These are phyloP conservation scores for Chascanopsetta lugubris DNA, from an alignment of 2,113 vertebrate species.

Conservation along the genomic window DNA sequence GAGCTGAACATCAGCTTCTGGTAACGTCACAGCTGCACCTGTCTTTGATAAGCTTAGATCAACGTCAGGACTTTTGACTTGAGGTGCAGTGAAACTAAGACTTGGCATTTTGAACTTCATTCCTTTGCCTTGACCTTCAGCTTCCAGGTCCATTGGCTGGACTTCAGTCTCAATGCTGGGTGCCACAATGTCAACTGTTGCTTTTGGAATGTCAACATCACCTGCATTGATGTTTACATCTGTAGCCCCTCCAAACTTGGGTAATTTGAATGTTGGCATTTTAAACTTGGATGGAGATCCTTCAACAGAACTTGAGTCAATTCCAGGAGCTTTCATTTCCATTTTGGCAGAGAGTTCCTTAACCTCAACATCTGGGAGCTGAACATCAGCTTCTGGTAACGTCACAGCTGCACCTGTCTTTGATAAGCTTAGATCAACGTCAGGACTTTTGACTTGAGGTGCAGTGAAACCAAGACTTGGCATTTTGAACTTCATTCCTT, in stretches of 20 bases:
- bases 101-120: slow-evolving; percentile 54
- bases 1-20: slow-evolving; percentile 12
- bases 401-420: slow-evolving; percentile 30
- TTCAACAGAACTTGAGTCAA: slow-evolving; percentile 14
- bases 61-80: slow-evolving; percentile 1
- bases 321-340: slow-evolving; percentile 12
- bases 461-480: slow-evolving; percentile 37
- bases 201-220: neutral
- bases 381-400: slow-evolving; percentile 25
- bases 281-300: slow-evolving; percentile 55
- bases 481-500: slow-evolving; percentile 54
- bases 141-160: slow-evolving; percentile 8
- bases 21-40: neutral
- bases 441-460: slow-evolving; percentile 37
- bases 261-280: slow-evolving; percentile 58
- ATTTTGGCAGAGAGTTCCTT: neutral
- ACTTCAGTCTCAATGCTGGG: slow-evolving; percentile 4
- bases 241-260: slow-evolving; percentile 55
- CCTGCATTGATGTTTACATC: slow-evolving; percentile 13
- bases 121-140: slow-evolving; percentile 32
- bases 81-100: slow-evolving; percentile 56
- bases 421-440: slow-evolving; percentile 34
- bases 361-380: slow-evolving; percentile 16
- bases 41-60: slow-evolving; percentile 2
- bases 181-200: neutral